Conservation (phyloP, 2,113 vertebrate species). For the Rhombomys opimus region DNA sequence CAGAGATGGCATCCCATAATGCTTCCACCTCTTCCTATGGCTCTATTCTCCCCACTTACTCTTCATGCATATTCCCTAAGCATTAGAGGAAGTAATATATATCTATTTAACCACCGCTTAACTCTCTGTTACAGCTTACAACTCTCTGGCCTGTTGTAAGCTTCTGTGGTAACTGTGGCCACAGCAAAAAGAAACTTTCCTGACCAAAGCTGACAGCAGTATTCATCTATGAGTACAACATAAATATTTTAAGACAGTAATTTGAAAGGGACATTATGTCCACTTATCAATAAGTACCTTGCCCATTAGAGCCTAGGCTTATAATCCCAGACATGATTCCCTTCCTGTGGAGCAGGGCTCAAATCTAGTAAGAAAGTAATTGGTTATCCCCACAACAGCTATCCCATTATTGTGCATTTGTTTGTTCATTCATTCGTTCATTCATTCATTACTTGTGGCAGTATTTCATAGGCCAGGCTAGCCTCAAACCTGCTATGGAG, state of each 20-base stretch:
- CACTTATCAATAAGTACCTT: background rate
- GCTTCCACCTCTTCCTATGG: background rate
- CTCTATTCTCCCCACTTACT: background rate
- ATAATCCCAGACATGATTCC: background rate
- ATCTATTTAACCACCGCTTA: background rate
- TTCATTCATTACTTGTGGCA: background rate
- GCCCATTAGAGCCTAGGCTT: background rate
- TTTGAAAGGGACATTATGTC: background rate
- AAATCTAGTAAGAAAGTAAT: background rate
- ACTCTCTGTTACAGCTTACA: background rate
- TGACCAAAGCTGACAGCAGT: background rate
- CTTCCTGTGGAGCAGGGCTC: background rate
- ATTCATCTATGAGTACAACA: background rate
- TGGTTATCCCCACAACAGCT: background rate
- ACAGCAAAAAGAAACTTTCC: background rate
- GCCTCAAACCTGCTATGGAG: background rate
- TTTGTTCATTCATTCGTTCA: background rate
- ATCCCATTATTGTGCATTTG: background rate
- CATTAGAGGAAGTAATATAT: background rate
- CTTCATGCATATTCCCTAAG: background rate
- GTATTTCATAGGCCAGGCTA: background rate
- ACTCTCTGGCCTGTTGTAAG: background rate
- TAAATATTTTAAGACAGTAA: background rate
- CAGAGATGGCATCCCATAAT: too few relatives aligned
- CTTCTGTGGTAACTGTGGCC: background rate